phyloP scores from a whole-genome alignment of 2,888 invertebrate species.

The Andrena marginata region DNA sequence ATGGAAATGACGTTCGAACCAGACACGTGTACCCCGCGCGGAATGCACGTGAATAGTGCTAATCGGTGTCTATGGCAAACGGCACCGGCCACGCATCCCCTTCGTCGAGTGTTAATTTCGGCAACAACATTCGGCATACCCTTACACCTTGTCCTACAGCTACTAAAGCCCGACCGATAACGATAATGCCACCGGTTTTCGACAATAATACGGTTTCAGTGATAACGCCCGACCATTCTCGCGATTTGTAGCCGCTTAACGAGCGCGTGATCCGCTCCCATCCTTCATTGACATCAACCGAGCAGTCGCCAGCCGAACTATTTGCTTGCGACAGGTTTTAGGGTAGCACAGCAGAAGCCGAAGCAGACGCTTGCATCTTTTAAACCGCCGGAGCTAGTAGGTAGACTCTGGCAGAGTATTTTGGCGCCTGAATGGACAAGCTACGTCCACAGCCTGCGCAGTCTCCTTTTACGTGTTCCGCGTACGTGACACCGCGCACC shows the following conservation, averaged over 20 bases:
- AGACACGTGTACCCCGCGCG: conserved; percentile 76
- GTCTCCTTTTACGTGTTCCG: conserved; percentile 10
- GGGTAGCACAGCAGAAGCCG: neutral
- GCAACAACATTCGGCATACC: conserved; percentile 72
- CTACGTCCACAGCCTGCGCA: conserved; percentile 3
- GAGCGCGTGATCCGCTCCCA: neutral
- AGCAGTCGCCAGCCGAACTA: neutral
- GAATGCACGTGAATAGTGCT: conserved; percentile 77
- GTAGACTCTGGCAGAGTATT: neutral
- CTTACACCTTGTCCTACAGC: conserved; percentile 70
- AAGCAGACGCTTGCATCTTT: neutral
- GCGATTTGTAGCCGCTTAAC: conserved; percentile 20
- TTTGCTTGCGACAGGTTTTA: neutral
- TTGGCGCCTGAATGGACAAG: neutral
- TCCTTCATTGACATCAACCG: neutral
- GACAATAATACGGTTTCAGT: conserved; percentile 31
- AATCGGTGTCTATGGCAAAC: conserved; percentile 76
- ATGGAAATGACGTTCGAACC: conserved; percentile 78
- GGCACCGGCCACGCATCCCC: conserved; percentile 66
- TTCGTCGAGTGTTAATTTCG: conserved; percentile 75
- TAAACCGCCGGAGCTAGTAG: neutral
- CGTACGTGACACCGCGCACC: conserved; percentile 29
- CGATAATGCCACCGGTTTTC: conserved; percentile 62
- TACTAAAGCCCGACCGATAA: conserved; percentile 63
- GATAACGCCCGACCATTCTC: conserved; percentile 20